Base-by-base conservation (phyloP, 1,140 invertebrate genomes). In the Drosophila sp. region DNA sequence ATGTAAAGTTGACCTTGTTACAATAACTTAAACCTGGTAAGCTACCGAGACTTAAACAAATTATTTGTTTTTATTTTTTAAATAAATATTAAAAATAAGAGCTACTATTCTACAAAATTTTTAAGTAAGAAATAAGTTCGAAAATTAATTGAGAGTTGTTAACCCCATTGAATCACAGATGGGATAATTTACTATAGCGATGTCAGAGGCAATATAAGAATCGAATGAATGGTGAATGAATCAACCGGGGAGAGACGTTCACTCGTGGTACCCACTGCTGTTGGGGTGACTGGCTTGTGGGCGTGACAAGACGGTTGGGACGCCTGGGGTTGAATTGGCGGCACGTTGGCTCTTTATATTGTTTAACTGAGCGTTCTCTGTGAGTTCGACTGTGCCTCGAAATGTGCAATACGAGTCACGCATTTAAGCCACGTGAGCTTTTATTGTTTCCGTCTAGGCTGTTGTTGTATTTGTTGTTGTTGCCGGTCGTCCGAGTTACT, bases 381-480 rank as follows among this genome's bases (percentile, higher is more conserved):
- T 5, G 40, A 46, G 54, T 45, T 40, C 40, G 45, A 58, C 51
- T 51, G 53, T 67, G 63, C 70, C 64, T 29, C 61, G 51, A 57
- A 71, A 57, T 71, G 69, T 71, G 69, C 67, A 63, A 34, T 48
- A 6, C 27, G 14, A 64, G 72, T 77, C 71, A 77, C 75, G 75
- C 75, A 77, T 38, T 40, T 29, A 29, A 29, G 75, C 71, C 75
- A 77, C 75, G 75, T 77, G 75, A 77, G 54, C 46, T 40, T 32
- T 43, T 64, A 14, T 48, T 53, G 2, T 29, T 6, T 2, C 7
- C 27, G 27, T 2, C 6, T 5, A 2, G 3, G 1, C 7, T 2
- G 27, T 29, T 7, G 27, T 29, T 29, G 54, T 53, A 34, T 38
- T 43, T 64, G 14, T 48, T 58, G 56, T 16, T 62, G 21, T 13